Percentiles rank a stretch among this genome's conserved stretches.
Conservation (phyloP, 2,113 vertebrate species). For the Cebidichthys violaceus region DNA sequence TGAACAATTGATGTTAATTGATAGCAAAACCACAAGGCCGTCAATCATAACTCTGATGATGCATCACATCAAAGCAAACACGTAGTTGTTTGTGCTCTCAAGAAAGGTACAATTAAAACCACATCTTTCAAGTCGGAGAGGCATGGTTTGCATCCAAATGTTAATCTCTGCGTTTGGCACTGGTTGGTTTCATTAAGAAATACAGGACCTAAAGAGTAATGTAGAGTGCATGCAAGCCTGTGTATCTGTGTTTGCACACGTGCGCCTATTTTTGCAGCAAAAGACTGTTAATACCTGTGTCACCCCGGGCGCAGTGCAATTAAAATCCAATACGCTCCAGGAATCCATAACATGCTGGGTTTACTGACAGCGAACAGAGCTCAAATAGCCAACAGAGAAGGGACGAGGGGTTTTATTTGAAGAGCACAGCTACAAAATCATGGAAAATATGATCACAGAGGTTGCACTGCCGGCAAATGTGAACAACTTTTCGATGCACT, state of each 20-base stretch:
- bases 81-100: neutral
- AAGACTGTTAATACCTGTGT: slow-evolving; percentile 56
- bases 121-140: neutral
- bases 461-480: slow-evolving; percentile 44
- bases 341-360: slow-evolving; percentile 66
- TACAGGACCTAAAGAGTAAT: neutral
- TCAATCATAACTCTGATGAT: slow-evolving; percentile 4
- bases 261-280: slow-evolving; percentile 34
- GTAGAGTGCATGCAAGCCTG: neutral
- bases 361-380: slow-evolving; percentile 66
- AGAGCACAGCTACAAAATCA: slow-evolving; percentile 52
- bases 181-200: slow-evolving; percentile 12
- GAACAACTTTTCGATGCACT: slow-evolving; percentile 47
- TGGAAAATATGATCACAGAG: slow-evolving; percentile 63
- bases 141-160: neutral
- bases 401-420: slow-evolving; percentile 49
- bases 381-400: slow-evolving; percentile 61
- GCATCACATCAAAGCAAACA: neutral
- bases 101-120: slow-evolving; percentile 13
- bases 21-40: slow-evolving; percentile 6
- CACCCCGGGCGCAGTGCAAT: slow-evolving; percentile 61
- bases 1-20: neutral
- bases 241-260: slow-evolving; percentile 31
- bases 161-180: neutral
- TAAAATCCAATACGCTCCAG: slow-evolving; percentile 74